phyloP scores from a whole-genome alignment of 2,797 vertebrate genomes.

The Chanos chanos region DNA sequence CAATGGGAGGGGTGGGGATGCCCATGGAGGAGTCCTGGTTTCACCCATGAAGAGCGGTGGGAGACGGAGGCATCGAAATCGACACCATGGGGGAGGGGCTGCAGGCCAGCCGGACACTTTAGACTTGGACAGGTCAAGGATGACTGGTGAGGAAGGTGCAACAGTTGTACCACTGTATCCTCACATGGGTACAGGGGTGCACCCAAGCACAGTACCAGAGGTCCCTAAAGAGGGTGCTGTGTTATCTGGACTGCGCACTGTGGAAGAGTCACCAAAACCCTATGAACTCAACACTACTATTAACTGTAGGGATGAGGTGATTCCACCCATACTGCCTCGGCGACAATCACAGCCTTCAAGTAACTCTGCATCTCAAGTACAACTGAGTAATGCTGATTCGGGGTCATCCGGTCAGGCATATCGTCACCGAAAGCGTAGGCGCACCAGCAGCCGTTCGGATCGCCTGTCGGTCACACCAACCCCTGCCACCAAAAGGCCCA shows the following conservation, averaged over 20 bases:
- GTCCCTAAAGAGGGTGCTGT: conserved; percentile 39
- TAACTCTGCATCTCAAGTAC: conserved; percentile 51
- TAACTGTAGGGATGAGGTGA: conserved; percentile 82
- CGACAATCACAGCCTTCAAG: conserved; percentile 1
- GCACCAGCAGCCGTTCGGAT: conserved; percentile 60
- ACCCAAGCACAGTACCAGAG: conserved; percentile 29
- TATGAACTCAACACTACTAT: conserved; percentile 89
- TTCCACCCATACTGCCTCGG: conserved; percentile 65
- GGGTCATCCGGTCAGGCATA: conserved; percentile 33
- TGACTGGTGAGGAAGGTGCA: conserved; percentile 11
- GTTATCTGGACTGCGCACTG: not conserved
- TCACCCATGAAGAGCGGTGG: conserved; percentile 67
- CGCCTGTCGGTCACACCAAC: conserved; percentile 12
- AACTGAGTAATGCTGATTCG: conserved; percentile 41
- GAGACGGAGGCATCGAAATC: conserved; percentile 76
- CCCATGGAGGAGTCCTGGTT: conserved; percentile 53
- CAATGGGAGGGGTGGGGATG: conserved; percentile 59
- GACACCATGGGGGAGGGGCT: conserved; percentile 66
- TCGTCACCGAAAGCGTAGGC: conserved; percentile 64
- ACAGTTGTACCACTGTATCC: not conserved
- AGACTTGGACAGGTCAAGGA: conserved; percentile 13
- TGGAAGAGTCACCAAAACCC: conserved; percentile 69
- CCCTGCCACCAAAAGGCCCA: conserved; percentile 5
- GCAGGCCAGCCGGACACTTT: conserved; percentile 11
- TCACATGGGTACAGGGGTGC: not conserved